phyloP scores from a whole-genome alignment of 2,113 vertebrate genomes.

The Geococcyx californianus region DNA sequence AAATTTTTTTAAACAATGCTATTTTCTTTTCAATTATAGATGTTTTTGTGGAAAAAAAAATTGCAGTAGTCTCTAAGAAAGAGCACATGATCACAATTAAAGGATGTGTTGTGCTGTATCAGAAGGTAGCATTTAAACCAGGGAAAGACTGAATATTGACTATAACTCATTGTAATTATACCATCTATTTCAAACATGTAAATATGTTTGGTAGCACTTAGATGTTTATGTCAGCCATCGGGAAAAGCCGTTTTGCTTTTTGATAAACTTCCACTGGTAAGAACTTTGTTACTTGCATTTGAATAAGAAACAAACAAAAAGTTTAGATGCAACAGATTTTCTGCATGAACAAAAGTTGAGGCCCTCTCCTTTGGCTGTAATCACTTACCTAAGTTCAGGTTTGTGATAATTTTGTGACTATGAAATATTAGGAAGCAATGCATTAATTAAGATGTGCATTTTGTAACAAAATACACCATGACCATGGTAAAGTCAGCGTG shows the following conservation, averaged over 20 bases:
- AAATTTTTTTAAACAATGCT: constrained; percentile 45
- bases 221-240: constrained; percentile 57
- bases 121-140: constrained; percentile 52
- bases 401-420: not conserved
- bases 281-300: constrained; percentile 12
- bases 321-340: not conserved
- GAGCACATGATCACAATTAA: constrained; percentile 53
- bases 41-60: not conserved
- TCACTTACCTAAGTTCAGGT: not conserved
- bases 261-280: constrained; percentile 16
- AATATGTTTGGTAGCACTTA: constrained; percentile 60
- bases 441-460: not conserved
- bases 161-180: constrained; percentile 65
- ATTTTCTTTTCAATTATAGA: constrained; percentile 53
- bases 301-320: not conserved
- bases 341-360: not conserved
- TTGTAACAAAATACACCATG: not conserved
- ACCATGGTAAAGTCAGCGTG: not conserved
- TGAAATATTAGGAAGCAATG: not conserved
- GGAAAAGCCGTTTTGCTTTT: constrained; percentile 37
- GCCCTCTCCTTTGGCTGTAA: not conserved
- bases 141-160: constrained; percentile 46
- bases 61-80: constrained; percentile 27
- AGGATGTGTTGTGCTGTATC: constrained; percentile 37
- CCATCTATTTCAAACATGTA: constrained; percentile 67